Evolutionary conservation across 2,888 invertebrate genomes (phyloP), one percentile per base, ranked within the genome.

Genomic region (Hetaerina titia): DNA sequence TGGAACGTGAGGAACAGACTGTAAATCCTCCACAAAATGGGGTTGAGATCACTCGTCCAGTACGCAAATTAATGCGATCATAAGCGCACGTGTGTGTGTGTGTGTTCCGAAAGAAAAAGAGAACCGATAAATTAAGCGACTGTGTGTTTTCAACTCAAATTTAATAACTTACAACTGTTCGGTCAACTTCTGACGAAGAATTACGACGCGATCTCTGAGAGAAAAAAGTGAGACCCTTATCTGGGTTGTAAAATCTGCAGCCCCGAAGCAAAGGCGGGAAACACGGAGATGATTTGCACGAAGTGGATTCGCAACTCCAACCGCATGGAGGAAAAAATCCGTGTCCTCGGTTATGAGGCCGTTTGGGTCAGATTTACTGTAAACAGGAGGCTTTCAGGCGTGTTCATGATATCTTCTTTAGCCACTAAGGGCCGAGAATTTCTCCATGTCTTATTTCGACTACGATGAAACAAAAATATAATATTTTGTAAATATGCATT

Each of bases 291-390:
- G 81, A 81, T 81, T 81, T 31, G 81, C 81, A 81, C 81, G 81
- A 81, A 81, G 81, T 81, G 81, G 81, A 81, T 31, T 81, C 81
- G 81, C 81, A 81, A 31, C 81, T 81, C 22, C 11, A 13, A 81
- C 81, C 31, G 81, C 81, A 31, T 11, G n/a, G 69, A 81, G 81
- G 81, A 81, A 81, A 81, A 81, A 25, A 81, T 31, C 25, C 31
- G 45, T 11, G 31, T 81, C 81, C 81, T 81, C 31, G 31, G 81
- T 31, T 81, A 81, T 9, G 4, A 81, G 69, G 81, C 11, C 81
- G 25, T 13, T 81, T 4, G 81, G 13, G 81, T 81, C 31, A 31
- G 31, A 31, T 81, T 7, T 81, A 81, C 69, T 5, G 81, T 81
- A 81, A 81, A 81, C 81, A 25, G 45, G 81, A 11, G 81, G 31